These are phyloP conservation scores for Micropoecilia bifurca DNA, from an alignment of 2,797 vertebrate species.

Conservation along the genomic window DNA sequence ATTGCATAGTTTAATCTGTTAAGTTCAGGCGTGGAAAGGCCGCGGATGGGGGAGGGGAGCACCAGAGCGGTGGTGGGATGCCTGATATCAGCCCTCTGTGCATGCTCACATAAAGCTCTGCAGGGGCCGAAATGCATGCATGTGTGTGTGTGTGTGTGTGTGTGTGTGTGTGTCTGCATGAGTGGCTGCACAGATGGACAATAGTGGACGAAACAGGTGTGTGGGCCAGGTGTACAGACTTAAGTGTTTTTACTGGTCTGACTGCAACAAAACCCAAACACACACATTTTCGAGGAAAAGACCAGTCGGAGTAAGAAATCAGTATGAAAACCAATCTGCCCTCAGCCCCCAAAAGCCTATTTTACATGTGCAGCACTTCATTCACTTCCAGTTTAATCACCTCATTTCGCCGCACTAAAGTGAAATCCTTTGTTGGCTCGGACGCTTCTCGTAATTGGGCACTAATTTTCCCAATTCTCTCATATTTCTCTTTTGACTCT, in stretches of 20 bases:
- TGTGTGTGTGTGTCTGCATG: constrained; percentile 17
- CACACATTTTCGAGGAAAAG: not conserved
- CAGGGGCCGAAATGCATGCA: not conserved
- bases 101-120: constrained; percentile 31
- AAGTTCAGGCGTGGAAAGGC: constrained; percentile 73
- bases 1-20: constrained; percentile 86
- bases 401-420: constrained; percentile 40
- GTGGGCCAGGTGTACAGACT: constrained; percentile 57
- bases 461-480: constrained; percentile 53
- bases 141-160: constrained; percentile 17
- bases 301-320: constrained; percentile 30
- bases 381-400: constrained; percentile 60
- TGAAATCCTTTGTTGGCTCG: constrained; percentile 49
- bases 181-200: constrained; percentile 64
- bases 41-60: constrained; percentile 65
- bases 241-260: constrained; percentile 49
- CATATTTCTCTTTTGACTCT: constrained; percentile 36
- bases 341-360: constrained; percentile 50
- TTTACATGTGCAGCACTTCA: constrained; percentile 54
- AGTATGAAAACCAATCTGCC: constrained; percentile 55
- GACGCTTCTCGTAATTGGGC: constrained; percentile 46
- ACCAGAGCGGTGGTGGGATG: constrained; percentile 63
- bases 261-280: constrained; percentile 27
- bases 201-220: constrained; percentile 58
- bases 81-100: constrained; percentile 60